Evolutionary conservation across 2,888 invertebrate genomes (phyloP), one percentile per base, ranked within the genome.

Genomic region (Andrena camellia): DNA sequence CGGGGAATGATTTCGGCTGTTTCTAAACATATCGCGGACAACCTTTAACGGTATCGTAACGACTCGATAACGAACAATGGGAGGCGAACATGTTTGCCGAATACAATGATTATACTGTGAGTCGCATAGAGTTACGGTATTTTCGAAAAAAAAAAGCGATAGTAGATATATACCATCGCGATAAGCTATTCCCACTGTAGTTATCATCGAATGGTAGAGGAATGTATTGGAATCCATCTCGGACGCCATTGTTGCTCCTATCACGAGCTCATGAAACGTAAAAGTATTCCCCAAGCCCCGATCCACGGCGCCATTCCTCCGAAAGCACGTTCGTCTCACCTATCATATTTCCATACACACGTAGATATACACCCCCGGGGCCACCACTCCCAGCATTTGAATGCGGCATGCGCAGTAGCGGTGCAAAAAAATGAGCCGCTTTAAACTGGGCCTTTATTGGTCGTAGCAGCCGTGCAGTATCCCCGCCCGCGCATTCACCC

Each of bases 361-460:
- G 83, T 78, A 82, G 84, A 20, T 4, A 13, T 26, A 23, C 57
- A 57, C 75, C 83, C 59, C 29, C 5, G 68, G 67, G 66, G 81
- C 86, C 83, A 86, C 86, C 90, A 88, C 88, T 86, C 86, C 89
- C 88, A 83, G 85, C 87, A 93, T 92, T 93, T 93, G 91, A 93
- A 93, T 93, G 91, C 86, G 91, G 89, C 92, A 91, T 93, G 93
- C 93, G 93, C 93, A 92, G 90, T 91, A 78, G 73, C 81, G 79
- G 76, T 71, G 89, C 66, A 80, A 78, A 88, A 89, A 89, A 89
- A 90, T 74, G 60, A 77, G 77, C 26, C 84, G 89, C 81, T 89
- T 89, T 89, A 89, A 89, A 89, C 81, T 84, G 81, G 76, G 83
- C 74, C 87, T 85, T 89, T 90, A 89, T 89, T 89, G 89, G 89